These are phyloP conservation scores for Dysidea cf. avara DNA, from an alignment of 37 sponge, comb jelly and placozoan genomes.

Conservation along the genomic window DNA sequence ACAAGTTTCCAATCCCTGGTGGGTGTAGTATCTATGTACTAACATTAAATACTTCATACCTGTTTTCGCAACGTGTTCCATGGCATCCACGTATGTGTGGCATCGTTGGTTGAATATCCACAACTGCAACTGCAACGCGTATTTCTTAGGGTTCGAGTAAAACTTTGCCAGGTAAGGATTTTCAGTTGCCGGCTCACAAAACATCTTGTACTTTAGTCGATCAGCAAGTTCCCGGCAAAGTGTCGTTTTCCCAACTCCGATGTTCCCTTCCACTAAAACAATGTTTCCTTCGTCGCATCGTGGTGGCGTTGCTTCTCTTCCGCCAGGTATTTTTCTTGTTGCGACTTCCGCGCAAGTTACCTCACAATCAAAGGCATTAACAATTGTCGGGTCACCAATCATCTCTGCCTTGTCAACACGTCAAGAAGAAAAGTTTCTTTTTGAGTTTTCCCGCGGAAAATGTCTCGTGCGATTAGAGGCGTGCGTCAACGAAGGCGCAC, in stretches of 20 bases:
- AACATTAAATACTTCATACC: conserved; percentile 53
- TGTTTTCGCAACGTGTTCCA: conserved; percentile 61
- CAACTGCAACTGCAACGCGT: conserved; percentile 83
- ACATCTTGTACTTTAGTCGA: conserved; percentile 60
- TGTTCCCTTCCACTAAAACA: conserved; percentile 79
- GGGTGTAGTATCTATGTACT: conserved; percentile 13
- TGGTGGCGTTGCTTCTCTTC: too few species aligned
- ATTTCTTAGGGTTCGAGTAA: conserved; percentile 83
- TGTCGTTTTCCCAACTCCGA: conserved; percentile 89
- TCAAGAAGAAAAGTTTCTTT: too few species aligned
- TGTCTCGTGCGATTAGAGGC: too few species aligned
- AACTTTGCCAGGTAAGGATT: conserved; percentile 89
- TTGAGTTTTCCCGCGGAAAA: too few species aligned
- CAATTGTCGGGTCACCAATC: too few species aligned
- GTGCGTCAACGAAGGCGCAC: too few species aligned
- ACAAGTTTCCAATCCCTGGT: too few species aligned
- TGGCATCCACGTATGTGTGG: conserved; percentile 71
- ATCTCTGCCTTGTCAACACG: too few species aligned
- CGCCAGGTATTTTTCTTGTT: too few species aligned
- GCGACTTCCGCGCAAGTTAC: too few species aligned
- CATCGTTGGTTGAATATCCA: conserved; percentile 87
- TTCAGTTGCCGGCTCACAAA: conserved; percentile 78
- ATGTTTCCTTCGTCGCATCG: conserved; percentile 37
- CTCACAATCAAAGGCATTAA: too few species aligned
- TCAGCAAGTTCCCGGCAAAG: conserved; percentile 61